A percentile compares a stretch with the other conserved stretches of the same genome.
Evolutionary conservation across 2,797 vertebrate species (phyloP).

Genomic region (Mus minutoides): DNA sequence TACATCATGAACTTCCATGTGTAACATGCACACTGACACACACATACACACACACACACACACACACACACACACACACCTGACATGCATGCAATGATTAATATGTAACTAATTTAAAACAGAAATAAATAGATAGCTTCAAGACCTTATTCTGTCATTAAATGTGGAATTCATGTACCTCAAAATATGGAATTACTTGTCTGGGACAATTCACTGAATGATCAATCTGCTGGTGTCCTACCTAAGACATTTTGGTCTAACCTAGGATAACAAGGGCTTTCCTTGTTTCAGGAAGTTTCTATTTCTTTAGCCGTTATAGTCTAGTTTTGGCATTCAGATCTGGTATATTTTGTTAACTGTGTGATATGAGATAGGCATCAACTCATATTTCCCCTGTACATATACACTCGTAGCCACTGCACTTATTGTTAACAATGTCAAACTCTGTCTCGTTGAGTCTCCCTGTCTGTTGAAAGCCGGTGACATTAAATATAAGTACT

Average conservation of each 20-base stretch:
- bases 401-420: background rate
- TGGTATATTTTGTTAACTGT: background rate
- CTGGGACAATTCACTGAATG: background rate
- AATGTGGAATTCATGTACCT: background rate
- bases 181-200: background rate
- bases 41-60: background rate
- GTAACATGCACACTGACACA: too few species aligned
- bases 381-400: background rate
- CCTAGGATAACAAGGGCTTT: background rate
- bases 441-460: background rate
- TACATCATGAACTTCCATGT: background rate
- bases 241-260: conserved; percentile 7
- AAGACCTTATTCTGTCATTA: background rate
- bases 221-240: background rate
- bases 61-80: background rate
- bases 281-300: background rate
- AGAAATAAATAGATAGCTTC: background rate
- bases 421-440: background rate
- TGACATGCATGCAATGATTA: too few species aligned
- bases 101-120: background rate
- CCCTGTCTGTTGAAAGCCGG: conserved; percentile 23
- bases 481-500: background rate
- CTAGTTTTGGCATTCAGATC: background rate
- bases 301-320: background rate
- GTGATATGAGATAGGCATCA: background rate